A percentile compares a stretch with the other conserved stretches of the same genome.
phyloP scores from a whole-genome alignment of 1,140 invertebrate genomes.

The Zaprionus ghesquierei region DNA sequence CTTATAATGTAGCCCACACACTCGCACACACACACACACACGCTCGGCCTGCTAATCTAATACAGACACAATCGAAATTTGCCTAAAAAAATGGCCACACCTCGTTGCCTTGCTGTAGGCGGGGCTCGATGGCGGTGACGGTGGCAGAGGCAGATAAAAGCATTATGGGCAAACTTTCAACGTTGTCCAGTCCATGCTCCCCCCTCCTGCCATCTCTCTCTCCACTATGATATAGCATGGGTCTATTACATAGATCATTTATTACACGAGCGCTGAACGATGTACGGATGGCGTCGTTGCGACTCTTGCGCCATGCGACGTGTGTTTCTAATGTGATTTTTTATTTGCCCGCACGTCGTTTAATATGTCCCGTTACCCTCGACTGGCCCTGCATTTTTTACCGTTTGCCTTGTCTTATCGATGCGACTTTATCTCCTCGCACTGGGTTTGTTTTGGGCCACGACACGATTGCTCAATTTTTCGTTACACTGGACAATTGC shows the following conservation, averaged over 20 bases:
- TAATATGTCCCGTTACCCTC: constrained; percentile 29
- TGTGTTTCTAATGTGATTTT: constrained; percentile 80
- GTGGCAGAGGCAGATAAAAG: constrained; percentile 62
- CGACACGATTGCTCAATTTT: constrained; percentile 45
- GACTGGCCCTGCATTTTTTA: constrained; percentile 27
- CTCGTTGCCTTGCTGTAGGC: constrained; percentile 11
- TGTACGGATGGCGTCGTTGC: background rate
- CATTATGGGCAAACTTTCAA: constrained; percentile 62
- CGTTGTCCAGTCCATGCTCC: constrained; percentile 22
- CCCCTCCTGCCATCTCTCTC: background rate
- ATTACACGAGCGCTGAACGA: constrained; percentile 52
- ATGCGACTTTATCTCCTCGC: constrained; percentile 34
- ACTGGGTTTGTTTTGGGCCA: constrained; percentile 1
- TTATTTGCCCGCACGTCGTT: constrained; percentile 41
- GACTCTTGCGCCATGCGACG: constrained; percentile 33
- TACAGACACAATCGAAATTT: constrained; percentile 68
- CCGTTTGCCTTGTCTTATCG: constrained; percentile 36
- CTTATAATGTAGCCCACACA: constrained; percentile 51
- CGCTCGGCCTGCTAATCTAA: constrained; percentile 54
- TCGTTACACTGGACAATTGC: constrained; percentile 27
- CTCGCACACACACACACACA: constrained; percentile 27
- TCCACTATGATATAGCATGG: constrained; percentile 40
- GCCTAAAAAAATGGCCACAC: constrained; percentile 65
- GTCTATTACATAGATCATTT: constrained; percentile 81
- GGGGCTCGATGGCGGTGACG: constrained; percentile 1